Conservation (phyloP, 2,113 vertebrate genomes). For the Periophthalmus modestus region DNA sequence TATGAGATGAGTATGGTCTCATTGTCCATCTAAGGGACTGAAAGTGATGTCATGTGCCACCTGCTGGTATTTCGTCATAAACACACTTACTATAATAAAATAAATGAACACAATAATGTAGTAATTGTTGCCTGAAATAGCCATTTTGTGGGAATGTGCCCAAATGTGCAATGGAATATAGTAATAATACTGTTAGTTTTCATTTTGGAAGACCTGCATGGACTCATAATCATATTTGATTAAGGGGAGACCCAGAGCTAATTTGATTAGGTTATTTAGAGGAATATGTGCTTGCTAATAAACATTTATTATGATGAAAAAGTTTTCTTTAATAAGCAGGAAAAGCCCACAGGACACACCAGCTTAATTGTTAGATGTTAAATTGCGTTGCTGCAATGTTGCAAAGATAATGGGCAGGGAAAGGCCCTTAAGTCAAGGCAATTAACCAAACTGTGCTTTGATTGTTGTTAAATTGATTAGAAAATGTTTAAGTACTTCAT, state of each 20-base stretch:
- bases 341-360: constrained; percentile 73
- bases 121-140: constrained; percentile 36
- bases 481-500: constrained; percentile 77
- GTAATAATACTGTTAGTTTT: constrained; percentile 66
- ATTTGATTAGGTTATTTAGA: constrained; percentile 77
- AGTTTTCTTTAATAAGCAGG: constrained; percentile 77
- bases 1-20: constrained; percentile 27
- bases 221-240: constrained; percentile 72
- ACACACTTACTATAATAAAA: background rate
- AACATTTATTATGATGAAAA: constrained; percentile 79
- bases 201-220: constrained; percentile 68
- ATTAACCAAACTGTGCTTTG: constrained; percentile 79
- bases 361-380: constrained; percentile 79
- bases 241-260: constrained; percentile 74
- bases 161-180: constrained; percentile 58
- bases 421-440: constrained; percentile 78
- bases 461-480: constrained; percentile 81
- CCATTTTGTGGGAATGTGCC: constrained; percentile 69
- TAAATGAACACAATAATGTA: constrained; percentile 9
- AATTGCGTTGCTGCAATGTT: constrained; percentile 79
- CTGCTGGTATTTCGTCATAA: constrained; percentile 36
- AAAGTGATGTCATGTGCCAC: constrained; percentile 37
- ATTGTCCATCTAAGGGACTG: constrained; percentile 30
- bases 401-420: constrained; percentile 79
- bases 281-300: constrained; percentile 70